phyloP scores from a whole-genome alignment of 2,888 invertebrate genomes.

The Catocala nupta region DNA sequence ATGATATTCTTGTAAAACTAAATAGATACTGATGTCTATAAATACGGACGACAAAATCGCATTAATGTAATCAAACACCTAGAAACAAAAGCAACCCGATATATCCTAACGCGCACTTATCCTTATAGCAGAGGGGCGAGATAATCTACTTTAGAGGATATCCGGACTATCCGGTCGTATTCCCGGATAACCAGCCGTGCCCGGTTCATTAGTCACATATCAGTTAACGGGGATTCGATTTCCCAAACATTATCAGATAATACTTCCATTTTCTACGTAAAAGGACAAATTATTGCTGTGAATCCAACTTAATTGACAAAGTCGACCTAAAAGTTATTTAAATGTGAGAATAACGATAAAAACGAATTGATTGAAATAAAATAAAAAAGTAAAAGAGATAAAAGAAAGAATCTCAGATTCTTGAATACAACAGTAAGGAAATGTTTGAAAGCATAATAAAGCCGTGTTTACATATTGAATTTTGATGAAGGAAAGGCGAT shows the following conservation, averaged over 20 bases:
- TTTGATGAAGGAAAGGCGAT: conserved; percentile 4
- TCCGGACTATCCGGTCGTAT: conserved; percentile 50
- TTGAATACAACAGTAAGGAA: neutral
- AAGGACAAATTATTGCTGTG: conserved; percentile 15
- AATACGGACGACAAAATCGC: conserved; percentile 30
- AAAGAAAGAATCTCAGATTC: neutral
- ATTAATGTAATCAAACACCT: conserved; percentile 48
- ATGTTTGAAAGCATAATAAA: conserved; percentile 5
- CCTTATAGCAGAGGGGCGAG: conserved; percentile 41
- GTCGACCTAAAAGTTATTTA: conserved; percentile 4
- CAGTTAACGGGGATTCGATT: conserved; percentile 69
- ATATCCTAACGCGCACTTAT: conserved; percentile 53
- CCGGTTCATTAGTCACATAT: conserved; percentile 75
- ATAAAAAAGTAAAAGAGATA: neutral
- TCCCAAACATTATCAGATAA: conserved; percentile 62
- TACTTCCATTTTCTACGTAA: conserved; percentile 49
- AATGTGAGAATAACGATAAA: conserved; percentile 2
- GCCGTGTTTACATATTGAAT: conserved; percentile 8
- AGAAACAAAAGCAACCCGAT: conserved; percentile 57
- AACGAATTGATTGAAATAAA: conserved; percentile 5
- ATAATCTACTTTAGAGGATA: conserved; percentile 55
- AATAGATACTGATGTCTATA: neutral
- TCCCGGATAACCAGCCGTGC: conserved; percentile 57
- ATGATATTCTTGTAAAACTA: neutral
- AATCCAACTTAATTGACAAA: conserved; percentile 18